These are phyloP conservation scores for Progne subis DNA, from an alignment of 2,113 vertebrate genomes.

Conservation along the genomic window DNA sequence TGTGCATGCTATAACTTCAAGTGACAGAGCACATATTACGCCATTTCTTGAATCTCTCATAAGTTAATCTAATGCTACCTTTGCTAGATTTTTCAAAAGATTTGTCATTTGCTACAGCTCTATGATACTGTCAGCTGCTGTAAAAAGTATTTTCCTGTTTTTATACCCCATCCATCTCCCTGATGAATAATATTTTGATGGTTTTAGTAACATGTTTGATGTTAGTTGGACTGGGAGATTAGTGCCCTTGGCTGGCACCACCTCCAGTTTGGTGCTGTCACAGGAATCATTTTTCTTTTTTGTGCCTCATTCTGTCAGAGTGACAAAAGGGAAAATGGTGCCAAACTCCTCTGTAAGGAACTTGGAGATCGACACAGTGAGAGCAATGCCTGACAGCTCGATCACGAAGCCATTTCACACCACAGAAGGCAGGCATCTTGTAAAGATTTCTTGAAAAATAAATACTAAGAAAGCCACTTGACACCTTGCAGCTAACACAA, in stretches of 20 bases:
- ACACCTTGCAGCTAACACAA: neutral
- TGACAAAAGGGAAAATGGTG: neutral
- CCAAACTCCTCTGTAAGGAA: neutral
- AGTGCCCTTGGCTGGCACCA: neutral
- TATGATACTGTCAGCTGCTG: rapidly evolving
- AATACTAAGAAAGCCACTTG: neutral
- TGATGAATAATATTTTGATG: neutral
- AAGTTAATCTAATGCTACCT: neutral
- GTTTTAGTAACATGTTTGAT: neutral
- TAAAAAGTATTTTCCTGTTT: neutral
- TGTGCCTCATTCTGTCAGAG: neutral
- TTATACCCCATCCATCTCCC: neutral
- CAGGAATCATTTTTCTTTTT: neutral
- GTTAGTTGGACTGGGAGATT: neutral
- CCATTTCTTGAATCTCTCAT: neutral
- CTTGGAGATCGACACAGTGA: neutral
- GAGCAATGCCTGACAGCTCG: neutral
- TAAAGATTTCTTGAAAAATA: neutral
- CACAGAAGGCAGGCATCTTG: neutral
- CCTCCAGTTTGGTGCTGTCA: neutral
- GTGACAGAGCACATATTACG: neutral
- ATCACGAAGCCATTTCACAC: neutral
- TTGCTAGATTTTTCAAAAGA: neutral
- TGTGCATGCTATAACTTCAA: neutral
- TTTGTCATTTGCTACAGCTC: neutral